Evolutionary conservation across 2,113 vertebrate genomes (phyloP).

Genomic region (Alectura lathami): DNA sequence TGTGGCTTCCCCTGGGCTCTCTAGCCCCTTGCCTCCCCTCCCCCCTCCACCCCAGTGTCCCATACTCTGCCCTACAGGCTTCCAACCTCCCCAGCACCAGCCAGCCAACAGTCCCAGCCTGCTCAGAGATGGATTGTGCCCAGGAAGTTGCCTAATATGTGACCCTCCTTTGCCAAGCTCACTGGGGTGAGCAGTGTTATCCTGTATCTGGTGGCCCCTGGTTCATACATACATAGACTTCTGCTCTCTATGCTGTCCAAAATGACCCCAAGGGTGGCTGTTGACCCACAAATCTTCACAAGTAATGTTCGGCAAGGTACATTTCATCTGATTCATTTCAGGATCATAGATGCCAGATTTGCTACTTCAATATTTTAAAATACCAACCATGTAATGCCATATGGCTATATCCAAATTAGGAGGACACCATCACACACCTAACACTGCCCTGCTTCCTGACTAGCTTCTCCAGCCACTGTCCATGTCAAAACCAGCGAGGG

Average conservation of each 20-base stretch:
- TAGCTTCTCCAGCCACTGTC: not conserved
- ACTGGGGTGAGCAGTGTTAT: not conserved
- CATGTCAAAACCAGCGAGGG: fast-evolving
- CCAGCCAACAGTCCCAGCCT: not conserved
- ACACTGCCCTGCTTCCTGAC: not conserved
- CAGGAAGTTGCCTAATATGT: not conserved
- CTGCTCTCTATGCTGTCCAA: not conserved
- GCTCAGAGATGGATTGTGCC: not conserved
- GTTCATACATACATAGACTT: not conserved
- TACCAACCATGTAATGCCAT: not conserved
- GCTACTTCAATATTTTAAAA: not conserved
- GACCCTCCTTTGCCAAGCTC: not conserved
- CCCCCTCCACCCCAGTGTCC: not conserved
- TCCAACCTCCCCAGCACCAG: not conserved
- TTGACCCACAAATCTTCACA: not conserved
- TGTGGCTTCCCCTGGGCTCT: not conserved
- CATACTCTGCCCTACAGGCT: not conserved
- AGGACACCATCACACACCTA: not conserved
- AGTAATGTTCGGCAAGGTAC: not conserved
- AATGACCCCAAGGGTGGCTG: not conserved
- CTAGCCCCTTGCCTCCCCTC: too few relatives aligned
- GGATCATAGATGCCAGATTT: not conserved
- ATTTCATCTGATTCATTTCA: not conserved
- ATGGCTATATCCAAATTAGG: not conserved
- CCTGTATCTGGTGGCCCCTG: not conserved